A percentile compares a stretch with the other conserved stretches of the same genome.
These are phyloP conservation scores for Limnothrissa miodon DNA, from an alignment of 2,113 vertebrate species.

Conservation along the genomic window DNA sequence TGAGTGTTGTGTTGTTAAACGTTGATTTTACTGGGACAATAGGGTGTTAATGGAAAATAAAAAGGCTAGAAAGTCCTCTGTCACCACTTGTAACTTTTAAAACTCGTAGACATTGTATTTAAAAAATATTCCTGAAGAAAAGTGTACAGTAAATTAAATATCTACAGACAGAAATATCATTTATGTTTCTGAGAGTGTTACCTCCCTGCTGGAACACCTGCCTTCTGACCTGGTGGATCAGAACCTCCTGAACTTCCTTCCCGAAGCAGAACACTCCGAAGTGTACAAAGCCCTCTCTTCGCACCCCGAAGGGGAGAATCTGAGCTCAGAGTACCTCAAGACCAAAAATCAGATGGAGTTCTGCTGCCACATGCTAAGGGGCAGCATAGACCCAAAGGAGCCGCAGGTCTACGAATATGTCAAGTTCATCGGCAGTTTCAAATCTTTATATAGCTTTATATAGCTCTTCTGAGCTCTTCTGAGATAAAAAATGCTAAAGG, in stretches of 20 bases:
- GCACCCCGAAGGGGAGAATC: slow-evolving; percentile 85
- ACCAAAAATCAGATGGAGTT: slow-evolving; percentile 98
- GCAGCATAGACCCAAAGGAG: slow-evolving; percentile 90
- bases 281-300: slow-evolving; percentile 93
- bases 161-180: slow-evolving; percentile 98
- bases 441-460: slow-evolving; percentile 93
- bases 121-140: too few species aligned
- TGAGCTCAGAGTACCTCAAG: slow-evolving; percentile 91
- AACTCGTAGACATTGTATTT: too few species aligned
- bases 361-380: slow-evolving; percentile 97
- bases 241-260: slow-evolving; percentile 98
- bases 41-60: too few species aligned
- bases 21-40: too few species aligned
- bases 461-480: too few species aligned
- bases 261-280: slow-evolving; percentile 89
- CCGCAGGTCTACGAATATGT: slow-evolving; percentile 93
- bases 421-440: slow-evolving; percentile 97
- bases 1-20: too few species aligned
- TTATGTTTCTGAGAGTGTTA: slow-evolving; percentile 96
- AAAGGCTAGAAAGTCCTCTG: too few species aligned
- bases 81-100: too few species aligned
- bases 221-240: slow-evolving; percentile 98
- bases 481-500: too few species aligned
- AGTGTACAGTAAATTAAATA: too few species aligned
- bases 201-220: slow-evolving; percentile 95